A percentile compares a stretch with the other conserved stretches of the same genome.
Evolutionary conservation across 2,888 invertebrate species (phyloP).

Genomic region (Anodontia alba): DNA sequence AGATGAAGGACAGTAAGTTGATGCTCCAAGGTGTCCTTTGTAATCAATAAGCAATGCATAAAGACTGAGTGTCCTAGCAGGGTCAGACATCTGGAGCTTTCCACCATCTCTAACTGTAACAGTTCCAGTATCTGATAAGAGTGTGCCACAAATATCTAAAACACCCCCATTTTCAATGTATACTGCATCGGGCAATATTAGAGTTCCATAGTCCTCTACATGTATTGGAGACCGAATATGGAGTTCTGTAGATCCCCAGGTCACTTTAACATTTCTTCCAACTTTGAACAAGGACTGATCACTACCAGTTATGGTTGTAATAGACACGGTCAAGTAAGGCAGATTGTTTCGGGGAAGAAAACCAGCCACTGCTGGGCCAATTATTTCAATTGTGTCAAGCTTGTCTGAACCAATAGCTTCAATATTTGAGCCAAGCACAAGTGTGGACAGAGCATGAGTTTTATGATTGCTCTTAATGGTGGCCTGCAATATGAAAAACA

Average conservation of each 20-base stretch:
- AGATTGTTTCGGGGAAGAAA: slow-evolving; percentile 43
- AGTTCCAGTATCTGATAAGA: slow-evolving; percentile 52
- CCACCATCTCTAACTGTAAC: slow-evolving; percentile 60
- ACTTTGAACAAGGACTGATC: slow-evolving; percentile 48
- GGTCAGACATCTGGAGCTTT: slow-evolving; percentile 50
- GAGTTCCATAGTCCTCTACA: slow-evolving; percentile 54
- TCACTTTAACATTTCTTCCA: slow-evolving; percentile 54
- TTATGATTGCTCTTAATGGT: slow-evolving; percentile 53
- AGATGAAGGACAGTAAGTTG: slow-evolving; percentile 49
- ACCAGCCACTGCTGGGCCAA: slow-evolving; percentile 46
- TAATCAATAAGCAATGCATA: slow-evolving; percentile 56
- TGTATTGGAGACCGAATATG: slow-evolving; percentile 49
- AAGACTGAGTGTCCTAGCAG: slow-evolving; percentile 51
- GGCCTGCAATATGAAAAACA: slow-evolving; percentile 45
- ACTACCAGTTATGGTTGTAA: slow-evolving; percentile 57
- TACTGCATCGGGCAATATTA: slow-evolving; percentile 64
- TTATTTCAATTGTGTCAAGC: neutral
- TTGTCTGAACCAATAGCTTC: neutral
- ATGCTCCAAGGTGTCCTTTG: slow-evolving; percentile 51
- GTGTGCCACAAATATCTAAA: slow-evolving; percentile 67
- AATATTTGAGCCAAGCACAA: slow-evolving; percentile 44
- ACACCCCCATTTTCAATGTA: slow-evolving; percentile 56
- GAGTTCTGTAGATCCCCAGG: slow-evolving; percentile 44
- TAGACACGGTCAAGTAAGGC: slow-evolving; percentile 40
- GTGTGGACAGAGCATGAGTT: slow-evolving; percentile 47